Conservation (phyloP, 2,797 vertebrate genomes). For the Psittacula derbiana region DNA sequence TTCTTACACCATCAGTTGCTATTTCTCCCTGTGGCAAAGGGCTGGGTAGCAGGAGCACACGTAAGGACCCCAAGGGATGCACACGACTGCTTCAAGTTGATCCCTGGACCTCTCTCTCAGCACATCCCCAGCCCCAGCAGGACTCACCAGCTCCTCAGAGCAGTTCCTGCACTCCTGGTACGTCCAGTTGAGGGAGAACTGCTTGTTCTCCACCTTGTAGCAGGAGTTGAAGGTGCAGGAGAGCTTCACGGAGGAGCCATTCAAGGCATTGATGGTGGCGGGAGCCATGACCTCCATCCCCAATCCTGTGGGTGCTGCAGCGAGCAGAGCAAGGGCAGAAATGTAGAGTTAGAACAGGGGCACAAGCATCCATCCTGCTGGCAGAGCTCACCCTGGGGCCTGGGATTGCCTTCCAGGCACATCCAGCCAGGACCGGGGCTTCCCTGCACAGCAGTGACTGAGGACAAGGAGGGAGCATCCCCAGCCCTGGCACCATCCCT, state of each 20-base stretch:
- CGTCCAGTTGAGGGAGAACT: constrained; percentile 96
- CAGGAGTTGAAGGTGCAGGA: constrained; percentile 93
- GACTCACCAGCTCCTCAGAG: constrained; percentile 88
- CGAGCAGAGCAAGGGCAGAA: not conserved
- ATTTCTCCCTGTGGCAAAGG: not conserved
- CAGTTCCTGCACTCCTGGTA: constrained; percentile 88
- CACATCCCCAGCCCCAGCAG: not conserved
- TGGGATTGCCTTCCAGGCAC: not conserved
- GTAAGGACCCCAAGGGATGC: accelerated
- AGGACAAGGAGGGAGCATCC: not conserved
- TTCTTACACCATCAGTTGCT: accelerated
- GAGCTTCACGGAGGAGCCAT: constrained; percentile 88
- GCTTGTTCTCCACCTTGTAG: constrained; percentile 89
- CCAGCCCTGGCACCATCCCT: not conserved
- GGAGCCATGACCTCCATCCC: constrained; percentile 89
- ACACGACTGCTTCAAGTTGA: accelerated
- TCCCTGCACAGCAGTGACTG: not conserved
- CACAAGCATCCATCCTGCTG: not conserved
- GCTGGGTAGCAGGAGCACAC: not conserved
- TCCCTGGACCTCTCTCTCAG: not conserved
- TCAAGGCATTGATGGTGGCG: constrained; percentile 81
- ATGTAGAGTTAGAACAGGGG: not conserved
- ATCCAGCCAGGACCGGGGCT: not conserved
- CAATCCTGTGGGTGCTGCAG: constrained; percentile 72
- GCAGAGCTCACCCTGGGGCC: not conserved